Conservation (phyloP, 2,888 invertebrate species). For the Labia minor region DNA sequence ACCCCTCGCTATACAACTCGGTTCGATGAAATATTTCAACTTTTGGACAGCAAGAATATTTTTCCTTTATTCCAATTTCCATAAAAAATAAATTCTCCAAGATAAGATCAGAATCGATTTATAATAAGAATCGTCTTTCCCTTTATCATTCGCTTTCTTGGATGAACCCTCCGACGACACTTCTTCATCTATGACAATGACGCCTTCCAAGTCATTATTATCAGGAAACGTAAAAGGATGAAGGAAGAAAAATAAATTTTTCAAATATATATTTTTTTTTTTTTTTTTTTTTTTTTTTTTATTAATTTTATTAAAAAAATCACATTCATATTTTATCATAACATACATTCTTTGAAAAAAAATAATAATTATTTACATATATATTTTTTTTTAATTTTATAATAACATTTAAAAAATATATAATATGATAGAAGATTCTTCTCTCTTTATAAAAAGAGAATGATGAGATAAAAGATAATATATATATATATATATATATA, state of each 20-base stretch:
- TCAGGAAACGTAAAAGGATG: slow-evolving; percentile 13
- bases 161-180: neutral
- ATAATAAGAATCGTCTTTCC: slow-evolving; percentile 1
- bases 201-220: slow-evolving; percentile 1
- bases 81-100: slow-evolving; percentile 1
- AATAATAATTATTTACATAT: neutral
- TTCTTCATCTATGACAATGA: slow-evolving; percentile 13
- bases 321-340: slow-evolving; percentile 1
- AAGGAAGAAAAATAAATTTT: slow-evolving; percentile 3
- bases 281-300: neutral
- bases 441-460: neutral
- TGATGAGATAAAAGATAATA: too few relatives aligned
- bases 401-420: neutral
- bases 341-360: neutral
- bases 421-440: neutral
- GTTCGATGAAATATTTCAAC: neutral
- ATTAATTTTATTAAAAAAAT: neutral
- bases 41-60: neutral
- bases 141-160: neutral
- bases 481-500: neutral
- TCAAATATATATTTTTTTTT: too few relatives aligned
- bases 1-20: too few relatives aligned
- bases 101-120: slow-evolving; percentile 5
- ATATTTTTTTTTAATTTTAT: neutral
- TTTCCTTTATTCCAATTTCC: slow-evolving; percentile 8